A percentile compares a stretch with the other conserved stretches of the same genome.
Evolutionary conservation across 1,140 invertebrate species (phyloP).

Genomic region (Drosophila sucinea): DNA sequence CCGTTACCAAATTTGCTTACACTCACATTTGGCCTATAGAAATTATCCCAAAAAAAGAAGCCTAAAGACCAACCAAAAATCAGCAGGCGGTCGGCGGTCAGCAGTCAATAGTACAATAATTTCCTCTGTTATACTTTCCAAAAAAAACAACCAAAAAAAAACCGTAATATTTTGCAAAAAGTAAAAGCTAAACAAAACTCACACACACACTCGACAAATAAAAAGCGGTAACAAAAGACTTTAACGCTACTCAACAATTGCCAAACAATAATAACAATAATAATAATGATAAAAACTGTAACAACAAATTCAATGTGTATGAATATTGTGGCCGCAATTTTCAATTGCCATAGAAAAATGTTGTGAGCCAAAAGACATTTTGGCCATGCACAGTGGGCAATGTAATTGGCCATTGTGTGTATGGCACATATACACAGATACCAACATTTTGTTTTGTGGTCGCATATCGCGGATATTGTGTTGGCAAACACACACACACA

Average conservation of each 20-base stretch:
- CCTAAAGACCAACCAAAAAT: conserved; percentile 26
- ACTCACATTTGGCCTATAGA: conserved; percentile 13
- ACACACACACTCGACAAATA: conserved; percentile 14
- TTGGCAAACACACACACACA: not conserved
- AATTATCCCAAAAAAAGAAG: conserved; percentile 10
- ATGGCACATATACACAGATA: conserved; percentile 1
- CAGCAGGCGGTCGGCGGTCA: conserved; percentile 36
- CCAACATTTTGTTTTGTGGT: conserved; percentile 30
- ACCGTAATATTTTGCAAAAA: conserved; percentile 48
- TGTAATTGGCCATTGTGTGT: conserved; percentile 29
- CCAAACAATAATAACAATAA: conserved; percentile 28
- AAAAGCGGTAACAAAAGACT: conserved; percentile 40
- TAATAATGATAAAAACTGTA: conserved; percentile 39
- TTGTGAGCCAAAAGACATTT: conserved; percentile 40
- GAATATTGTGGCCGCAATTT: conserved; percentile 54
- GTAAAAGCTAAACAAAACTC: conserved; percentile 44
- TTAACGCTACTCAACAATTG: conserved; percentile 42
- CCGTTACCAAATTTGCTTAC: conserved; percentile 37
- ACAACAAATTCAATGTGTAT: conserved; percentile 26
- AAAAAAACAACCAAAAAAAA: conserved; percentile 9
- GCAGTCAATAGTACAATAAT: conserved; percentile 19
- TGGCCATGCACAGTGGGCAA: conserved; percentile 58
- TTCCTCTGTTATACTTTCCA: conserved; percentile 48
- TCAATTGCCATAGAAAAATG: conserved; percentile 46
- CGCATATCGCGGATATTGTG: conserved; percentile 33